Percentiles rank a stretch among this genome's conserved stretches.
Evolutionary conservation across 2,888 invertebrate species (phyloP).

Genomic region (Gymnoscelis rufifasciata): DNA sequence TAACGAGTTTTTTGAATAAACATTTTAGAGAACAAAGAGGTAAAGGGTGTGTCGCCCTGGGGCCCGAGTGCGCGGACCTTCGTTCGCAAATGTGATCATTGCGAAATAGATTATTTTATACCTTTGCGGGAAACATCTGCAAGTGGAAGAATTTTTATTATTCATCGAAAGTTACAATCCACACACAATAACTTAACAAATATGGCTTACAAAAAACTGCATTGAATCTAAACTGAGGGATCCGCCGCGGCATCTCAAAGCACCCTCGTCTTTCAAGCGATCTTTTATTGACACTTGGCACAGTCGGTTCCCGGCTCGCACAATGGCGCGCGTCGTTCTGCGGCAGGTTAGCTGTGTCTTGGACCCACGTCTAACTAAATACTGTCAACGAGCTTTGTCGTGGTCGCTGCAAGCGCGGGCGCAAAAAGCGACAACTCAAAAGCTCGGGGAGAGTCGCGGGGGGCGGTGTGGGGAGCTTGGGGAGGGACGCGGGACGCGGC

Average conservation of each 20-base stretch:
- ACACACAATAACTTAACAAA: constrained; percentile 49
- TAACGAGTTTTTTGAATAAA: constrained; percentile 72
- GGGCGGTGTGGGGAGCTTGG: constrained; percentile 54
- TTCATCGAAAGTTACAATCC: too few species aligned
- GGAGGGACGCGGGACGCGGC: constrained; percentile 11
- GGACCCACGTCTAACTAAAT: constrained; percentile 66
- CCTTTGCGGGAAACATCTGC: too few species aligned
- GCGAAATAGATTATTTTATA: too few species aligned
- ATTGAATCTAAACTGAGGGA: constrained; percentile 37
- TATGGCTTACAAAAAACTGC: constrained; percentile 41
- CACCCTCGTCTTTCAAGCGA: constrained; percentile 44
- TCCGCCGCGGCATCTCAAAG: constrained; percentile 45
- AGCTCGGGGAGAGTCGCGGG: constrained; percentile 68
- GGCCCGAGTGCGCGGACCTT: too few species aligned
- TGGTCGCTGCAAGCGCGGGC: constrained; percentile 49
- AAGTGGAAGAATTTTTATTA: too few species aligned
- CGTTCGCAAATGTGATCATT: too few species aligned
- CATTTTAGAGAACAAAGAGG: constrained; percentile 63
- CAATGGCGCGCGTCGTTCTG: constrained; percentile 58
- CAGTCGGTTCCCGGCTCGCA: constrained; percentile 52
- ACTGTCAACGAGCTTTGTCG: constrained; percentile 77
- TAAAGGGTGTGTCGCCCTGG: constrained; percentile 52
- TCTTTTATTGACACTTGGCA: constrained; percentile 67
- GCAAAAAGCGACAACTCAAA: constrained; percentile 70
- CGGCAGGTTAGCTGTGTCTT: constrained; percentile 65